These are phyloP conservation scores for Pristionchus maxplancki DNA, from an alignment of 2,888 invertebrate genomes.

Conservation along the genomic window DNA sequence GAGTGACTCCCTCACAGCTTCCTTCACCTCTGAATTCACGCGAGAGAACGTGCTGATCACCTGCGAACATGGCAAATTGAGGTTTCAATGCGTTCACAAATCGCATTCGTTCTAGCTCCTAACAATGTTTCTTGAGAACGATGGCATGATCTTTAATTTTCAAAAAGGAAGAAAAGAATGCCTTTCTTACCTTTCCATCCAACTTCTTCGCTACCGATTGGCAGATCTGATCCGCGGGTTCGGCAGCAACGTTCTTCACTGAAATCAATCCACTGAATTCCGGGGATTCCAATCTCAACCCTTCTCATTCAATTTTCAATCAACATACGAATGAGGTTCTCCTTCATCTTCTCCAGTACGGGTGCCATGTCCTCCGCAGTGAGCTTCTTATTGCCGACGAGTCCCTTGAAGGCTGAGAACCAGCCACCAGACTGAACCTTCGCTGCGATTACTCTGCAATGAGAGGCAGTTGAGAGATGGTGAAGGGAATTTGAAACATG, in stretches of 20 bases:
- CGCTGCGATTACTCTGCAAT: slow-evolving; percentile 59
- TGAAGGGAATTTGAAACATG: too few relatives aligned
- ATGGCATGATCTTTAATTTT: too few relatives aligned
- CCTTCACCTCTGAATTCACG: slow-evolving; percentile 90
- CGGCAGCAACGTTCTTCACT: slow-evolving; percentile 96
- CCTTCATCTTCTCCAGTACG: slow-evolving; percentile 92
- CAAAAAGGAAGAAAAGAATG: too few relatives aligned
- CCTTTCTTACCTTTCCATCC: slow-evolving; percentile 71
- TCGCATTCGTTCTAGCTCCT: background rate
- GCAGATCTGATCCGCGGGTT: slow-evolving; percentile 90
- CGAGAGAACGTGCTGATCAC: slow-evolving; percentile 92
- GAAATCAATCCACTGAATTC: slow-evolving; percentile 59
- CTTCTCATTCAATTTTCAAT: background rate
- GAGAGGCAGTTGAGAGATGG: too few relatives aligned
- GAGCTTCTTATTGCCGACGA: slow-evolving; percentile 86
- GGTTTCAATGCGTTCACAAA: too few relatives aligned
- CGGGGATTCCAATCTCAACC: background rate
- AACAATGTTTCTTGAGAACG: too few relatives aligned
- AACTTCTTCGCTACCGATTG: slow-evolving; percentile 74
- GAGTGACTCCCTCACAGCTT: slow-evolving; percentile 91
- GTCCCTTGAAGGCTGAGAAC: slow-evolving; percentile 89
- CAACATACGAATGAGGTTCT: slow-evolving; percentile 87
- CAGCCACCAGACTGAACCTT: slow-evolving; percentile 78
- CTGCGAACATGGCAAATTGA: background rate
- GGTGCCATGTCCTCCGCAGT: slow-evolving; percentile 88